Conservation (phyloP, 2,888 invertebrate species). For the Dioctria linearis region DNA sequence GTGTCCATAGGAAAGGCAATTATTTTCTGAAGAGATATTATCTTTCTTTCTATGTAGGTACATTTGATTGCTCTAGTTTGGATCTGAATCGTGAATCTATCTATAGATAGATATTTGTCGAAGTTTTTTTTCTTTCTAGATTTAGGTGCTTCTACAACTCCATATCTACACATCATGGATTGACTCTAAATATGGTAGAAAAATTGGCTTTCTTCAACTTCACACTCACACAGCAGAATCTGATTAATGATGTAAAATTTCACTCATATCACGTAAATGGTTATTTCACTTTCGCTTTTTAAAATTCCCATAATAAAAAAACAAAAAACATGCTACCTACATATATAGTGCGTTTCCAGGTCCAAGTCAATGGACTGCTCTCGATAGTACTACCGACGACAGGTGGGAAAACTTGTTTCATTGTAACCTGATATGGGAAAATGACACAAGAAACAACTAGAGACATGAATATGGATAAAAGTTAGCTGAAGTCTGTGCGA, state of each 20-base stretch:
- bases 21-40: not conserved
- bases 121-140: constrained; percentile 5
- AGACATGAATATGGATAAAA: not conserved
- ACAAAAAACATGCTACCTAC: too few species aligned
- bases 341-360: not conserved
- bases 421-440: constrained; percentile 29
- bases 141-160: not conserved
- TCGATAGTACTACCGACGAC: not conserved
- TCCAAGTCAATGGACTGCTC: constrained; percentile 27
- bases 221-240: not conserved
- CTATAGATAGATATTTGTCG: not conserved
- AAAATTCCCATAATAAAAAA: constrained; percentile 13
- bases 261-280: constrained; percentile 16
- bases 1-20: not conserved
- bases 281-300: constrained; percentile 52
- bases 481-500: not conserved
- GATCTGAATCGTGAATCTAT: constrained; percentile 12
- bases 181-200: not conserved
- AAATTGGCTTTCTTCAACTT: not conserved
- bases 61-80: constrained; percentile 29
- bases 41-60: not conserved
- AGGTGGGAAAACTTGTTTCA: constrained; percentile 40
- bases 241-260: constrained; percentile 39
- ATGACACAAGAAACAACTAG: constrained; percentile 8
- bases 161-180: not conserved